phyloP scores from a whole-genome alignment of 2,113 vertebrate genomes.

The Hippocampus zosterae region DNA sequence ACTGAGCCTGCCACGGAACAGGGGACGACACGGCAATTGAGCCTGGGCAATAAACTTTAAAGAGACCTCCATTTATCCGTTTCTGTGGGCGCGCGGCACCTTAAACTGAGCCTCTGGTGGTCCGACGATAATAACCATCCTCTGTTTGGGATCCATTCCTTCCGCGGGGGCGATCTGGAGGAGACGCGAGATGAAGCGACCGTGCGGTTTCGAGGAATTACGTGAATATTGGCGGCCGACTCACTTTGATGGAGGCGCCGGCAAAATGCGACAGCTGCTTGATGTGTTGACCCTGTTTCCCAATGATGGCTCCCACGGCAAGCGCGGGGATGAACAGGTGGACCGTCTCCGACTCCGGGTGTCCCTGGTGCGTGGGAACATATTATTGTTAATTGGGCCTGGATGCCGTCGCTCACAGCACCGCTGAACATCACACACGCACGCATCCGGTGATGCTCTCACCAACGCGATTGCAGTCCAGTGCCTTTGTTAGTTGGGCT shows the following conservation, averaged over 20 bases:
- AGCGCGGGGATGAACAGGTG: slow-evolving; percentile 95
- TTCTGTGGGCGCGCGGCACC: slow-evolving; percentile 61
- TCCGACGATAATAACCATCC: slow-evolving; percentile 94
- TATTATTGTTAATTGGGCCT: not conserved
- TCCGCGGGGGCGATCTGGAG: slow-evolving; percentile 92
- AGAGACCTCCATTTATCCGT: not conserved
- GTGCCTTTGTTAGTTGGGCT: not conserved
- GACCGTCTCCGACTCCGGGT: slow-evolving; percentile 91
- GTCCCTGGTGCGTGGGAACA: slow-evolving; percentile 61
- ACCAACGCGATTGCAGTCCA: not conserved
- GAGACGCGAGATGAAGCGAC: not conserved
- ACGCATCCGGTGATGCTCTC: not conserved
- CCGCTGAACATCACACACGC: not conserved
- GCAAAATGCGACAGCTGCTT: slow-evolving; percentile 98
- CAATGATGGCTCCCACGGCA: slow-evolving; percentile 96
- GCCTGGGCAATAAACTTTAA: not conserved
- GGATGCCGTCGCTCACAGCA: not conserved
- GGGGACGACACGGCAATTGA: not conserved
- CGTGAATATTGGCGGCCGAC: not conserved
- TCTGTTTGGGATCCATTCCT: slow-evolving; percentile 88
- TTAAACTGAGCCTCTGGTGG: slow-evolving; percentile 99
- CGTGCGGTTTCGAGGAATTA: not conserved
- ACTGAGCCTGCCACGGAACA: slow-evolving; percentile 79
- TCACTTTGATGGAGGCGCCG: slow-evolving; percentile 96
- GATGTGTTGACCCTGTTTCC: slow-evolving; percentile 98